Conservation (phyloP, 2,888 invertebrate species). For the Parthenolecanium corni region DNA sequence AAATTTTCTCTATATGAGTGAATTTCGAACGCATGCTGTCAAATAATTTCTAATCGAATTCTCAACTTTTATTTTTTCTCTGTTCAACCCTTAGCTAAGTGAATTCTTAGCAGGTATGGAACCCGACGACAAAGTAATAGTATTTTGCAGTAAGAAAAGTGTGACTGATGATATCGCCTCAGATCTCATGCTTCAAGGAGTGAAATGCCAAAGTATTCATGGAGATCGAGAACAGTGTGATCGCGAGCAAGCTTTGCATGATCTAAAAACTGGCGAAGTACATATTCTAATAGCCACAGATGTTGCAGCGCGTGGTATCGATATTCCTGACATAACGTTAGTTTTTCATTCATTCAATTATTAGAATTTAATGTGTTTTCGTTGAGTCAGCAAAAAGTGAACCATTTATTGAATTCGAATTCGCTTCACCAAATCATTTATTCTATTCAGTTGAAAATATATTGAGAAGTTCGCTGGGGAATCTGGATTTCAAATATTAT, state of each 20-base stretch:
- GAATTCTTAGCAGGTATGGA: conserved; percentile 60
- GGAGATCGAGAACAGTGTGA: conserved; percentile 71
- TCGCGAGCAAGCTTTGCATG: conserved; percentile 57
- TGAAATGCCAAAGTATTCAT: conserved; percentile 59
- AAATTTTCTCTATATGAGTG: neutral
- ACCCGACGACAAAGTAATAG: conserved; percentile 68
- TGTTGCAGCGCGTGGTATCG: conserved; percentile 87
- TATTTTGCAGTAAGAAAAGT: conserved; percentile 80
- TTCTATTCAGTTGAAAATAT: too few species aligned
- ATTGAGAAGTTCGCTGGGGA: too few species aligned
- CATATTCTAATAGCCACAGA: conserved; percentile 85
- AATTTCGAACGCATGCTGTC: neutral
- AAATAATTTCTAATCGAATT: neutral
- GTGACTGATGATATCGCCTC: conserved; percentile 72
- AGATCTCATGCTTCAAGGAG: conserved; percentile 58
- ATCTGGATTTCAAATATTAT: too few species aligned
- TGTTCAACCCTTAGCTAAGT: conserved; percentile 47
- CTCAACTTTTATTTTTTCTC: neutral
- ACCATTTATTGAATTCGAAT: too few species aligned
- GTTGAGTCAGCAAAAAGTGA: too few species aligned
- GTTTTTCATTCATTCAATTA: conserved; percentile 34
- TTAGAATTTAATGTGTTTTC: too few species aligned
- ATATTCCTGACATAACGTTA: conserved; percentile 74
- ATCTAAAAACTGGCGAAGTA: conserved; percentile 66
- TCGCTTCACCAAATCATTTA: too few species aligned